These are phyloP conservation scores for Aplocera efformata DNA, from an alignment of 2,888 invertebrate genomes.

Conservation along the genomic window DNA sequence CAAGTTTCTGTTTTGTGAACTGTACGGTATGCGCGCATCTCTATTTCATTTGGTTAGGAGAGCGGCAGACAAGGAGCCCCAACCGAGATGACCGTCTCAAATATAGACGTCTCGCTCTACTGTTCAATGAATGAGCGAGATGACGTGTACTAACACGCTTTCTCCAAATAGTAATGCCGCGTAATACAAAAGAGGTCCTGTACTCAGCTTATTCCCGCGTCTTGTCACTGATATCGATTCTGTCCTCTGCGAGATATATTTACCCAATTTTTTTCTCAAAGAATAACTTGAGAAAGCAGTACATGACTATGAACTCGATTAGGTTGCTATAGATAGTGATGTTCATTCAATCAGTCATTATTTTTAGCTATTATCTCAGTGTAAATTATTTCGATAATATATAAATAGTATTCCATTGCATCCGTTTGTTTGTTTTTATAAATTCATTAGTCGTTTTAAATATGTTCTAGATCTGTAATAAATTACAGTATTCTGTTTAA, in stretches of 20 bases:
- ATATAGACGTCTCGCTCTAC: no score
- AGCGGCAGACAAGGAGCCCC: no score
- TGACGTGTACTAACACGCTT: no score
- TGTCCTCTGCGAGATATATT: not conserved
- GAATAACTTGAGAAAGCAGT: conserved; percentile 14
- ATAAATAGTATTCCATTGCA: conserved; percentile 32
- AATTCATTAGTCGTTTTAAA: conserved; percentile 57
- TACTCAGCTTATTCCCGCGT: no score
- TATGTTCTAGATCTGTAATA: conserved; percentile 70
- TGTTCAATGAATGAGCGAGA: no score
- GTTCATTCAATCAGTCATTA: conserved; percentile 37
- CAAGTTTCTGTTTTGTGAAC: no score
- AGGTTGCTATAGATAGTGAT: conserved; percentile 39
- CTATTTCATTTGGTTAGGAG: no score
- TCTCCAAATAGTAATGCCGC: no score
- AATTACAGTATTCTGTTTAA: conserved; percentile 75
- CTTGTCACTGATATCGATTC: no score
- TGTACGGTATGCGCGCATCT: no score
- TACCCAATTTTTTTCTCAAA: conserved; percentile 1
- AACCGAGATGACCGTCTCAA: no score
- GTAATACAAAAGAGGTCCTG: no score
- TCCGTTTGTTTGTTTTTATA: conserved; percentile 43
- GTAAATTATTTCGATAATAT: conserved; percentile 5
- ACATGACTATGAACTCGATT: conserved; percentile 18
- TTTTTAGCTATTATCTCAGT: conserved; percentile 21